These are phyloP conservation scores for Eurosta solidaginis DNA, from an alignment of 1,140 invertebrate species.

Conservation along the genomic window DNA sequence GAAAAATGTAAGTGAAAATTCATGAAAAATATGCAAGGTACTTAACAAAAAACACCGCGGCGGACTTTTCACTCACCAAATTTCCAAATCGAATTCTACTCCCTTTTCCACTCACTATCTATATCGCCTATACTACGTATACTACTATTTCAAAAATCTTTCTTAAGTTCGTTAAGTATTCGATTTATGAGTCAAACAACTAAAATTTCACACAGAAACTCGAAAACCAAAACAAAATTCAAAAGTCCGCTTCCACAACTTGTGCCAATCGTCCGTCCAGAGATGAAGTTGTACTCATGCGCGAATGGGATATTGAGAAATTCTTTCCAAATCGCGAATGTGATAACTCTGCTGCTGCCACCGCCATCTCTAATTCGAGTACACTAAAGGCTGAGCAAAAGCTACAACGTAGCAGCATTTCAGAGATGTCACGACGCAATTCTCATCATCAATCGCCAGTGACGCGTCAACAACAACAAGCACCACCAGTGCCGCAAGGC, in stretches of 20 bases:
- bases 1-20: background rate
- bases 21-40: constrained; percentile 17
- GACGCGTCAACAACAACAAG: constrained; percentile 33
- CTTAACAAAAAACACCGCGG: background rate
- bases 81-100: background rate
- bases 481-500: constrained; percentile 49
- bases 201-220: constrained; percentile 46
- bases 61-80: background rate
- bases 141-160: background rate
- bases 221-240: constrained; percentile 54
- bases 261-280: constrained; percentile 52
- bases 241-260: constrained; percentile 58
- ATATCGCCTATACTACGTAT: too few relatives aligned
- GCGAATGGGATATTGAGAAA: constrained; percentile 82
- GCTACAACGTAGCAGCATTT: constrained; percentile 50
- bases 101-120: background rate
- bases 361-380: constrained; percentile 46
- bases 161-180: constrained; percentile 28
- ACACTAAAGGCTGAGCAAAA: constrained; percentile 53
- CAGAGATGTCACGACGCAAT: constrained; percentile 36
- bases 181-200: constrained; percentile 24
- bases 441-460: background rate
- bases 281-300: constrained; percentile 74
- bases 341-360: background rate
- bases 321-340: constrained; percentile 70